These are phyloP conservation scores for Poecile atricapillus DNA, from an alignment of 2,113 vertebrate species.

Conservation along the genomic window DNA sequence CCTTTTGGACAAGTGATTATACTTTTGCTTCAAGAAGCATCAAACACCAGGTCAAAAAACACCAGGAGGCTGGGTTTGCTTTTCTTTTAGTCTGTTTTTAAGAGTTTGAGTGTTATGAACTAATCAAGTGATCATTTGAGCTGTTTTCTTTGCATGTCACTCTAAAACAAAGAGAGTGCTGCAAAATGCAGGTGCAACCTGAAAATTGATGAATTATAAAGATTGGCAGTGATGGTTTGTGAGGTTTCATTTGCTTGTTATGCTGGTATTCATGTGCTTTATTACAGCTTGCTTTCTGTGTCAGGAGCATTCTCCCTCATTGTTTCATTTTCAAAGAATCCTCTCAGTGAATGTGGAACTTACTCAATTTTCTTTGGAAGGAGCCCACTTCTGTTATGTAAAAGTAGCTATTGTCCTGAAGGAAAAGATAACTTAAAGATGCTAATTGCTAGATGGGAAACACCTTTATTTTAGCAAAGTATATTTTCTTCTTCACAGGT, in stretches of 20 bases:
- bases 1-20: not conserved
- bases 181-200: slow-evolving; percentile 61
- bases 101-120: slow-evolving; percentile 51
- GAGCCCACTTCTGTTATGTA: not conserved
- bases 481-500: not conserved
- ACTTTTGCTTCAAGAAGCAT: not conserved
- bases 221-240: slow-evolving; percentile 22
- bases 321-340: slow-evolving; percentile 24
- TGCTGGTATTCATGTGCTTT: slow-evolving; percentile 61
- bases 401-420: not conserved
- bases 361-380: slow-evolving; percentile 31
- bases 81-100: slow-evolving; percentile 34
- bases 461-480: not conserved
- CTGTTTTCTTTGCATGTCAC: slow-evolving; percentile 47
- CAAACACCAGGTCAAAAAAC: slow-evolving; percentile 51
- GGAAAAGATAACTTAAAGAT: not conserved
- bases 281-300: slow-evolving; percentile 25
- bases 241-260: slow-evolving; percentile 40
- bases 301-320: slow-evolving; percentile 16
- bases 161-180: slow-evolving; percentile 52
- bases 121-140: slow-evolving; percentile 59
- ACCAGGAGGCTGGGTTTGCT: slow-evolving; percentile 61
- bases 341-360: slow-evolving; percentile 20
- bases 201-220: slow-evolving; percentile 63
- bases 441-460: not conserved